Evolutionary conservation across 2,113 vertebrate genomes (phyloP).

Genomic region (Platysteira castanea): DNA sequence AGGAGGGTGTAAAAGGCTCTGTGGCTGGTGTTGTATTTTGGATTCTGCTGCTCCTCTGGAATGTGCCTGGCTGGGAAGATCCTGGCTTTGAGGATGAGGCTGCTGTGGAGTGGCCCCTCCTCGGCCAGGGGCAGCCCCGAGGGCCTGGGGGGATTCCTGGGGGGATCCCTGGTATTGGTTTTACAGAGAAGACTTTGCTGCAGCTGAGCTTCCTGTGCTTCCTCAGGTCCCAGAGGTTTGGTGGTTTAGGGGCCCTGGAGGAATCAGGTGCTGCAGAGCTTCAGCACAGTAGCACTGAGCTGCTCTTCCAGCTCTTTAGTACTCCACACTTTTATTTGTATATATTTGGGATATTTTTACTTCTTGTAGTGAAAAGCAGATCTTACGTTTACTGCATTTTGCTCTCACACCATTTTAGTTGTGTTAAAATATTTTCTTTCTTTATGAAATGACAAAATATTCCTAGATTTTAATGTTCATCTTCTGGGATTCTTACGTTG

Average conservation of each 20-base stretch:
- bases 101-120: neutral
- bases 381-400: neutral
- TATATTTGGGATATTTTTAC: neutral
- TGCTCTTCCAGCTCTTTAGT: neutral
- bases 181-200: neutral
- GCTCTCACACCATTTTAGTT: neutral
- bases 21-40: accelerated
- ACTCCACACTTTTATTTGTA: neutral
- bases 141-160: neutral
- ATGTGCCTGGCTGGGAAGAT: neutral
- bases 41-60: neutral
- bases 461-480: neutral
- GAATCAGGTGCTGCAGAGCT: neutral
- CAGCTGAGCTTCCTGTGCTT: neutral
- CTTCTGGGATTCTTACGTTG: neutral
- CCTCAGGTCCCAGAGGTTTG: neutral
- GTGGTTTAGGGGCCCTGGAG: neutral
- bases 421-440: neutral
- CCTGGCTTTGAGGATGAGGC: neutral
- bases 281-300: neutral
- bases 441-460: neutral
- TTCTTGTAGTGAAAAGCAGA: neutral
- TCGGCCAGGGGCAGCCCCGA: accelerated
- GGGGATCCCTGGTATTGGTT: neutral
- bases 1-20: neutral